These are phyloP conservation scores for Drosophila mayri DNA, from an alignment of 1,140 invertebrate genomes.

Conservation along the genomic window DNA sequence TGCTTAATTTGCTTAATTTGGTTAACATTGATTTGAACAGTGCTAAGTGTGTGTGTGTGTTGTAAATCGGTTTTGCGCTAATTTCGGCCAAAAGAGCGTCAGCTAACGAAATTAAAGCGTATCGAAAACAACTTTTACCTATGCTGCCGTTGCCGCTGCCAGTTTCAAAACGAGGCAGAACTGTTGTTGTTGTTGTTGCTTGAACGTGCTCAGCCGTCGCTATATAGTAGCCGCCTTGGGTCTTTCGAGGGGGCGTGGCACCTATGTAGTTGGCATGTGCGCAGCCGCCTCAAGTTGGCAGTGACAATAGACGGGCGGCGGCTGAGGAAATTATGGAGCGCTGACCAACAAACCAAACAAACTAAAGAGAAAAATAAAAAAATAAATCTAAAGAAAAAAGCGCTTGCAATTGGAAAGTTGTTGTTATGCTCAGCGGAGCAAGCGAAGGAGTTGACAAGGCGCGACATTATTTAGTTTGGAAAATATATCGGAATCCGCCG, in stretches of 20 bases:
- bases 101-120: slow-evolving; percentile 52
- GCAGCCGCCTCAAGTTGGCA: slow-evolving; percentile 52
- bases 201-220: slow-evolving; percentile 27
- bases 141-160: slow-evolving; percentile 31
- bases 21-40: slow-evolving; percentile 40
- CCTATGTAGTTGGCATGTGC: slow-evolving; percentile 55
- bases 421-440: slow-evolving; percentile 64
- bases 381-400: slow-evolving; percentile 27
- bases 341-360: slow-evolving; percentile 58
- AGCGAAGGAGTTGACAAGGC: slow-evolving; percentile 36
- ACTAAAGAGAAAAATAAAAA: slow-evolving; percentile 7
- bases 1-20: slow-evolving; percentile 16
- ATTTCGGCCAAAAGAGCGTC: slow-evolving; percentile 48
- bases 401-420: slow-evolving; percentile 72
- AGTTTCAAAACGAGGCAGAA: slow-evolving; percentile 64
- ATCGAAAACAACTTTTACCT: slow-evolving; percentile 81
- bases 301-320: slow-evolving; percentile 57
- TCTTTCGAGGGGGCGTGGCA: slow-evolving; percentile 58
- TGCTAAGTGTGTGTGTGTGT: slow-evolving; percentile 31
- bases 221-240: slow-evolving; percentile 10
- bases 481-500: slow-evolving; percentile 10
- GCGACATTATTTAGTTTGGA: slow-evolving; percentile 10
- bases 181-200: slow-evolving; percentile 26
- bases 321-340: slow-evolving; percentile 69
- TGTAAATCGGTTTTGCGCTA: slow-evolving; percentile 50